Evolutionary conservation across 1,140 invertebrate genomes (phyloP), one percentile per base, ranked within the genome.

Genomic region (Bathynomus jamesi): DNA sequence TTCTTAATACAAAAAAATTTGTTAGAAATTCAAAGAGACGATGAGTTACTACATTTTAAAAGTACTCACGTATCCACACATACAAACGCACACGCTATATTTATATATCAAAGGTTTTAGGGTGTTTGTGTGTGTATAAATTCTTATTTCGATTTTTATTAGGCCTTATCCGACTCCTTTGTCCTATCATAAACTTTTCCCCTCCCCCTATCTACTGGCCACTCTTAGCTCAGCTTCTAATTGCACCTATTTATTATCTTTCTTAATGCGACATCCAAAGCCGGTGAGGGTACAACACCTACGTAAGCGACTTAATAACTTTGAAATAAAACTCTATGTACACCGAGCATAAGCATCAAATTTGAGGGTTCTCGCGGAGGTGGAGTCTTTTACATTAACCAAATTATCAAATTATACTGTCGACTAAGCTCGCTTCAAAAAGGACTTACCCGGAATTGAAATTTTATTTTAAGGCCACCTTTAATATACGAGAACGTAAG

Each of bases 381-480:
- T 53, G 40, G 40, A 53, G 40, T 53, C 40, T 53, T 53, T 53
- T 53, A 53, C 21, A 11, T 53, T 53, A 53, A 53, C 40, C 40
- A 53, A 53, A 53, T 53, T 53, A 53, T 53, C 40, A 53, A 53
- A 53, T 53, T 53, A 53, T 53, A 53, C 40, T 53, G 40, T 53
- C 40, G 40, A 53, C 40, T 53, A 53, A 53, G 40, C 40, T 53
- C 21, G 40, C 21, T 53, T 53, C 40, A 53, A 3, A 53, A 53
- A 53, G 21, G 40, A 53, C 40, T 53, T 53, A 53, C 13, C 1
- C 40, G 5, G 5, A 53, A 53, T 2, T 53, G 5, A 3, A 53
- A 17, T 53, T 53, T 53, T 53, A 53, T 53, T 53, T 53, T 53
- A 53, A 53, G 13, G 21, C 21, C 2, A 21, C 21, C 5, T 5